These are phyloP conservation scores for Dryobates pubescens DNA, from an alignment of 2,797 vertebrate genomes.

Conservation along the genomic window DNA sequence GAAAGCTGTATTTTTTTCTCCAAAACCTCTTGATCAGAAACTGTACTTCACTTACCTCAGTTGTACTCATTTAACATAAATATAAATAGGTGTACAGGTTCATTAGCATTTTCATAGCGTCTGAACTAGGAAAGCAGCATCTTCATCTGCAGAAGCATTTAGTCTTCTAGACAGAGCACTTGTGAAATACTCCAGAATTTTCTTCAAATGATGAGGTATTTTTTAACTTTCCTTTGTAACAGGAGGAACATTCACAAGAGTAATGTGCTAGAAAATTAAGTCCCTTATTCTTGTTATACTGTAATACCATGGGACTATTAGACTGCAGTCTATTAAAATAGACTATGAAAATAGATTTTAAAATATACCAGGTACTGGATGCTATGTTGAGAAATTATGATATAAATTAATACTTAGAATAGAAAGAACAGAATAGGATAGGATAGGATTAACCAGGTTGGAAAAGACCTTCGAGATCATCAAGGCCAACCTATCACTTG, in stretches of 20 bases:
- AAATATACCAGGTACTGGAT: neutral
- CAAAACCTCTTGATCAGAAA: neutral
- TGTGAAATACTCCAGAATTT: neutral
- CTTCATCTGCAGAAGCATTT: neutral
- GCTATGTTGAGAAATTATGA: neutral
- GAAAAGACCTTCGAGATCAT: too few relatives aligned
- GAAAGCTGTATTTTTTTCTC: neutral
- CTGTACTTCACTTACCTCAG: neutral
- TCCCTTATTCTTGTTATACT: neutral
- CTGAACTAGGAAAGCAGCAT: neutral
- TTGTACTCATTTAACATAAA: slow-evolving; percentile 2
- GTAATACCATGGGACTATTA: neutral
- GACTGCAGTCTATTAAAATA: neutral
- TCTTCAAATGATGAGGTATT: neutral
- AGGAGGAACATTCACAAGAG: neutral
- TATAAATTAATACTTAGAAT: neutral
- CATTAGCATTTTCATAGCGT: neutral
- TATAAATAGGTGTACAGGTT: neutral
- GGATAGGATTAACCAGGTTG: too few relatives aligned
- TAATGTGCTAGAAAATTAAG: neutral
- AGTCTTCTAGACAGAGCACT: neutral
- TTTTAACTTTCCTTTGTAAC: neutral
- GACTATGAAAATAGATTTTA: neutral
- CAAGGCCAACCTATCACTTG: too few relatives aligned
- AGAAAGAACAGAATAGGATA: too few relatives aligned